Conservation (phyloP, 2,888 invertebrate genomes). For the Lottia scabra region DNA sequence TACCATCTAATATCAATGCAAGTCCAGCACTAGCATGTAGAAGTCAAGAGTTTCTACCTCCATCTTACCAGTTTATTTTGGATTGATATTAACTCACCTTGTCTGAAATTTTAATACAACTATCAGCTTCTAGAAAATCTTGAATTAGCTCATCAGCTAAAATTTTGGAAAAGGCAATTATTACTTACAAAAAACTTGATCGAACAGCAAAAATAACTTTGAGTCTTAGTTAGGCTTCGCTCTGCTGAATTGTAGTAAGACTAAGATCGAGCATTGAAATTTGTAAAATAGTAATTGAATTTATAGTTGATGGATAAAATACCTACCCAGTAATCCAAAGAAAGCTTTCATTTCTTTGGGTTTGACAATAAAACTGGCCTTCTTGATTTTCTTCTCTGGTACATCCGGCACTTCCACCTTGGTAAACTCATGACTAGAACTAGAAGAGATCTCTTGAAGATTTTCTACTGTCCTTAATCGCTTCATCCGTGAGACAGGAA, state of each 20-base stretch:
- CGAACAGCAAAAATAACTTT: too few species aligned
- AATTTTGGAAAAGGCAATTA: background rate
- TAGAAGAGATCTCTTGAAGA: background rate
- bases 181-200: too few species aligned
- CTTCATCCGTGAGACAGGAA: background rate
- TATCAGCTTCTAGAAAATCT: slow-evolving; percentile 71
- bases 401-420: background rate
- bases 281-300: too few species aligned
- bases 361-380: slow-evolving; percentile 44
- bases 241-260: too few species aligned
- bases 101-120: slow-evolving; percentile 72
- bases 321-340: slow-evolving; percentile 54
- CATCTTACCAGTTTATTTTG: too few species aligned
- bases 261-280: too few species aligned
- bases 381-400: slow-evolving; percentile 18
- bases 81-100: slow-evolving; percentile 64
- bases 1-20: too few species aligned
- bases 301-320: too few species aligned
- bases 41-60: too few species aligned
- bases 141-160: slow-evolving; percentile 67
- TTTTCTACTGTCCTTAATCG: background rate
- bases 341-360: slow-evolving; percentile 61
- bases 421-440: background rate
- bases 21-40: too few species aligned
- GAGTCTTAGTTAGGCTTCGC: too few species aligned